These are phyloP conservation scores for Steinernema scapterisci DNA, from an alignment of 2,888 invertebrate species.

Conservation along the genomic window DNA sequence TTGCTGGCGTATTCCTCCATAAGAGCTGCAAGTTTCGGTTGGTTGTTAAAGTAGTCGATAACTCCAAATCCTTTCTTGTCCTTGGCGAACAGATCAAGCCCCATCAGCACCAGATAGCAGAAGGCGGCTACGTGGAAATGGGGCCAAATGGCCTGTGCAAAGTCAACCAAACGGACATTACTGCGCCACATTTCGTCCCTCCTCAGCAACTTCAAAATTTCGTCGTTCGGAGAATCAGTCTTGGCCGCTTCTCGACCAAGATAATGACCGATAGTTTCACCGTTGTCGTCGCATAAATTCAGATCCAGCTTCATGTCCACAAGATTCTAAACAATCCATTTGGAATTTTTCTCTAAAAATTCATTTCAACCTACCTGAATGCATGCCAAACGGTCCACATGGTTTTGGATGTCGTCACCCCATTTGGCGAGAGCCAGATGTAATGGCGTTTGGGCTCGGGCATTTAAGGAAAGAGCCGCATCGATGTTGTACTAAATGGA, in stretches of 20 bases:
- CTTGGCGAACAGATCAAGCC: constrained; percentile 15
- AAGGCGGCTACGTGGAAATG: constrained; percentile 19
- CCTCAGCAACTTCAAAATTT: neutral
- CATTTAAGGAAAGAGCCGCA: neutral
- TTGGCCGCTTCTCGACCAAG: constrained; percentile 3
- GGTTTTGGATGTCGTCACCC: neutral
- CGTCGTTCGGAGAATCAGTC: neutral
- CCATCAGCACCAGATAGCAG: constrained; percentile 17
- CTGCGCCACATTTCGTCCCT: constrained; percentile 5
- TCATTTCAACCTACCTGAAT: neutral
- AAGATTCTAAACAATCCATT: too few relatives aligned
- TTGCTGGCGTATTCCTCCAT: constrained; percentile 22
- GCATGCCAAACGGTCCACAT: neutral
- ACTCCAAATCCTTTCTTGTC: constrained; percentile 5
- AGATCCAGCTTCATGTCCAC: constrained; percentile 20
- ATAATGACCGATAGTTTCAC: constrained; percentile 17
- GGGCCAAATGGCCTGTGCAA: constrained; percentile 7
- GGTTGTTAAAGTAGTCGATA: constrained; percentile 10
- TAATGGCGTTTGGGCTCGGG: neutral
- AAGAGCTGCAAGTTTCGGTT: neutral
- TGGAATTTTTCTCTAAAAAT: neutral
- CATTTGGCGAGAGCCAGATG: neutral
- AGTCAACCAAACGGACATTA: neutral
- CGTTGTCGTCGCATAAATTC: neutral
- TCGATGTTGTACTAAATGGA: neutral